phyloP scores from a whole-genome alignment of 92 coral and sea anemone genomes.

The Blastomussa wellsi region DNA sequence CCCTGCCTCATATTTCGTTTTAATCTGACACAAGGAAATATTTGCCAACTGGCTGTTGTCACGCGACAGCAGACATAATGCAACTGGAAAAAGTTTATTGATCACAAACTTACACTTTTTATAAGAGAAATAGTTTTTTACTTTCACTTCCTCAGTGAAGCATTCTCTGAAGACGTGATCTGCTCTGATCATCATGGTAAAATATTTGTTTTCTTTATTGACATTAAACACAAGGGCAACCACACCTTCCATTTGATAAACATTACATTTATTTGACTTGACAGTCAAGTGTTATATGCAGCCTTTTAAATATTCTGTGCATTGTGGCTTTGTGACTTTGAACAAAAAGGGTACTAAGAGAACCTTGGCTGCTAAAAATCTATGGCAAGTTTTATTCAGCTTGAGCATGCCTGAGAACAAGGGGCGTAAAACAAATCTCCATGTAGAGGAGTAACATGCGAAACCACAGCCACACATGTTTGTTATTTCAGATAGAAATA shows the following conservation, averaged over 20 bases:
- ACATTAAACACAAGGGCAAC: neutral
- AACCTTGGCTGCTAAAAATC: too few species aligned
- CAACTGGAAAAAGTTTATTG: neutral
- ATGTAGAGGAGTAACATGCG: neutral
- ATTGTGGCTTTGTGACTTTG: neutral
- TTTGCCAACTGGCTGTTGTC: neutral
- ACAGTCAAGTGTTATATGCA: neutral
- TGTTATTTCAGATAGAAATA: neutral
- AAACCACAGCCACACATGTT: neutral
- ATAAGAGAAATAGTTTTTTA: neutral
- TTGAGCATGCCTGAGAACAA: too few species aligned
- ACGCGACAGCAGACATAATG: neutral
- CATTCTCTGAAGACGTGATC: neutral
- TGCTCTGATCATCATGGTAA: neutral
- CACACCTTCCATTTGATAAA: neutral
- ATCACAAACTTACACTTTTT: too few species aligned
- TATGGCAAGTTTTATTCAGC: too few species aligned
- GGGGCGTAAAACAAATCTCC: neutral
- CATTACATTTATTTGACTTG: neutral
- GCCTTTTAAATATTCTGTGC: neutral
- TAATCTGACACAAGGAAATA: conserved; percentile 3
- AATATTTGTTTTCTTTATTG: neutral
- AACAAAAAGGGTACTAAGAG: too few species aligned
- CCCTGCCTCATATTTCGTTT: neutral
- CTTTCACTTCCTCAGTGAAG: neutral